Base-by-base conservation (phyloP, 2,797 vertebrate genomes). In the Coilia nasus region DNA sequence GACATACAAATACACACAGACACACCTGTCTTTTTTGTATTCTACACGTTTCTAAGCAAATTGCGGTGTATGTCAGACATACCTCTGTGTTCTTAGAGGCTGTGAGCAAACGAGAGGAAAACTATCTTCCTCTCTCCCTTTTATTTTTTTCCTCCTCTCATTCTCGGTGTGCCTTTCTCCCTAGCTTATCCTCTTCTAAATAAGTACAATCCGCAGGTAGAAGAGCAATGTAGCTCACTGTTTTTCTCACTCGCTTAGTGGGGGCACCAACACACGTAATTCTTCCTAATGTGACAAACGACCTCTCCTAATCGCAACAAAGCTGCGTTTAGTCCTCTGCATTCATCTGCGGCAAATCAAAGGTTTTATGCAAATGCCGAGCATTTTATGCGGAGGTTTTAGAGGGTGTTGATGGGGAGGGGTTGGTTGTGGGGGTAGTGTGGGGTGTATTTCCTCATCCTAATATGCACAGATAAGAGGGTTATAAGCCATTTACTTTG, bases 361-460 rank as follows among this genome's bases (percentile, higher is more conserved):
- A 94, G 94, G 92, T 93, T 95, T 95, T 95, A 96, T 94, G 95
- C 93, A 94, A 95, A 96, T 95, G 71, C n/a, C n/a, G n/a, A n/a
- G n/a, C n/a, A n/a, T n/a, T n/a, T n/a, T n/a, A n/a, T n/a, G 44
- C 81, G 83, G 44, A 78, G 71, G 71, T 78, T 78, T 78, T 78
- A 78, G 35, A 78, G 35, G 31, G 35, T 44, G 71, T 35, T 78
- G 71, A 19, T 78, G 19, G 31, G 56, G 86, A 88, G 91, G 90
- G 90, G 64, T 71, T 89, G 92, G 90, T 88, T 90, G 87, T 64
- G 86, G 85, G 89, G 87, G 82, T 31, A 0, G 67, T 44, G 82
- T 85, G 19, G 62, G 64, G 81, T 78, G 71, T 21, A 78, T 78
- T 44, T 90, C 90, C 90, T 91, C 92, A 93, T 94, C 92, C 87